Percentiles rank a stretch among this genome's conserved stretches.
Conservation (phyloP, 1,140 invertebrate species). For the Calycopis cecrops region DNA sequence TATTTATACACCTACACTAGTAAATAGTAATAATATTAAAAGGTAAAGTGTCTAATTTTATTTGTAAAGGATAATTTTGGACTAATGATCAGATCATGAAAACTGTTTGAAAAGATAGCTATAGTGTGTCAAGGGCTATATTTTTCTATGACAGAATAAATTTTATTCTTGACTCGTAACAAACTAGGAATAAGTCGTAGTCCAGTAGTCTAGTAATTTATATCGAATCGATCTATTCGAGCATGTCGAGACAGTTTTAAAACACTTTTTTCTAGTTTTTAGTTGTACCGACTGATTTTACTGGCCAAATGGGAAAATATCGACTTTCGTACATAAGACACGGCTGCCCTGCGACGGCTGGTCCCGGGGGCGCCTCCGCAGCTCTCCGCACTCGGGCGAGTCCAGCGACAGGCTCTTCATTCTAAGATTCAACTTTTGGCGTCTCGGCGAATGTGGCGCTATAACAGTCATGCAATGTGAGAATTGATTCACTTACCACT, state of each 20-base stretch:
- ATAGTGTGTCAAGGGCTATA: no score
- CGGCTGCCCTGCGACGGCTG: conserved; percentile 63
- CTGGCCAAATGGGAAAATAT: conserved; percentile 31
- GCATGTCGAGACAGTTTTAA: conserved; percentile 16
- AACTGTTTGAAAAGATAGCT: no score
- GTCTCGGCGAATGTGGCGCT: conserved; percentile 96
- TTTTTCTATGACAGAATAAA: no score
- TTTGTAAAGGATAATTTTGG: no score
- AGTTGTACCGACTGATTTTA: conserved; percentile 11
- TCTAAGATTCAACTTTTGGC: conserved; percentile 95
- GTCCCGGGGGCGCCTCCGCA: conserved; percentile 80
- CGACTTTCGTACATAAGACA: conserved; percentile 63
- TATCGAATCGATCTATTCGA: no score
- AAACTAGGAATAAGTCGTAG: no score
- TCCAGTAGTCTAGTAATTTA: no score
- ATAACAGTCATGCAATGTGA: conserved; percentile 69
- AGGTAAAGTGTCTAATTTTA: no score
- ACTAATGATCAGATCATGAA: no score
- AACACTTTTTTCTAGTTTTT: background rate
- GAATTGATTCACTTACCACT: conserved; percentile 33
- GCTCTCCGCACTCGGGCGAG: conserved; percentile 94
- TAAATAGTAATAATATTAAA: no score
- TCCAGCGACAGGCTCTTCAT: conserved; percentile 98
- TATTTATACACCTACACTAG: no score
- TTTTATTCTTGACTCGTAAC: no score